A percentile compares a stretch with the other conserved stretches of the same genome.
Evolutionary conservation across 1,140 invertebrate species (phyloP).

Genomic region (Zophobas morio): DNA sequence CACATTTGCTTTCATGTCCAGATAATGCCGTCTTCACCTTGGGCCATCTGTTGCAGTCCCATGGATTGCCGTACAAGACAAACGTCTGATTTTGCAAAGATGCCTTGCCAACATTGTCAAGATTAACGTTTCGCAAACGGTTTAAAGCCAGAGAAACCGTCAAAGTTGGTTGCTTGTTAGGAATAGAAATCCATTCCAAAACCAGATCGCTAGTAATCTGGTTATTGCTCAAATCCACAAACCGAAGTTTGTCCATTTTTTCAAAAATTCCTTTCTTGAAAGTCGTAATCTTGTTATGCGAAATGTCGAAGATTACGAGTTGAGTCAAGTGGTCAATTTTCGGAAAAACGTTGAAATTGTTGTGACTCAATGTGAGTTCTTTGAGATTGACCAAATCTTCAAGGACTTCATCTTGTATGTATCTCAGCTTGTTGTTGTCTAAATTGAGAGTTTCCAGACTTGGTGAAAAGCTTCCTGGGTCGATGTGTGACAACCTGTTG

Average conservation of each 20-base stretch:
- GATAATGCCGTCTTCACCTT: neutral
- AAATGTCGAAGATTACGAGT: neutral
- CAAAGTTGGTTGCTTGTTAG: neutral
- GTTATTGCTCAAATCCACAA: constrained; percentile 2
- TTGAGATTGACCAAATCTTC: neutral
- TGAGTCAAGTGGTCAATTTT: neutral
- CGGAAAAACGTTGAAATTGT: neutral
- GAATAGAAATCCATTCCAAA: neutral
- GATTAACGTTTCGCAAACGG: neutral
- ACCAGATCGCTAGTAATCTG: neutral
- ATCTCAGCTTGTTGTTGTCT: neutral
- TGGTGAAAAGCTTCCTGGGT: constrained; percentile 2
- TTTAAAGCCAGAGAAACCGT: neutral
- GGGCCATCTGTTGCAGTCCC: neutral
- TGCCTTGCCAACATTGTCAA: neutral
- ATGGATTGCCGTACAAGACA: neutral
- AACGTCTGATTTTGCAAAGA: neutral
- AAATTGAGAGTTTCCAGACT: constrained; percentile 9
- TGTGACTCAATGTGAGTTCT: constrained; percentile 19
- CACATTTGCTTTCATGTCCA: neutral
- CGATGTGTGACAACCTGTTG: constrained; percentile 5
- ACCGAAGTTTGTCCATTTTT: neutral
- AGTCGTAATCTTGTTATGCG: constrained; percentile 5
- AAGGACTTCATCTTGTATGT: constrained; percentile 2
- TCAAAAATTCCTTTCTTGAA: constrained; percentile 17